Evolutionary conservation across 2,797 vertebrate genomes (phyloP), one percentile per base, ranked within the genome.

Genomic region (Artibeus jamaicensis): DNA sequence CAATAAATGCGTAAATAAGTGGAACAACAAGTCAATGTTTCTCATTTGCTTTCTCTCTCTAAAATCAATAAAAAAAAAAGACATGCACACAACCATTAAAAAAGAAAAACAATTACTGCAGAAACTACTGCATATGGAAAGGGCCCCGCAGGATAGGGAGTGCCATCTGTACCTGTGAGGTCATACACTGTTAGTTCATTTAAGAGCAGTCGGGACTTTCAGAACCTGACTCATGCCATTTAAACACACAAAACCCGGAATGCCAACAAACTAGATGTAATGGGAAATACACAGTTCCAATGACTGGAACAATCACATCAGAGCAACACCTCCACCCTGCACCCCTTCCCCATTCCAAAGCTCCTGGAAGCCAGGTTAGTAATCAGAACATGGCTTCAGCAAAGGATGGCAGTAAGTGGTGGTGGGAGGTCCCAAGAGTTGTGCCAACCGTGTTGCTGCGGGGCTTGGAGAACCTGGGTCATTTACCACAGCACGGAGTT

Each of bases 121-220:
- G 85, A 88, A 84, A 92, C 9, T n/a, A 73, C 8, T 86, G 68
- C 14, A 81, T 59, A 68, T 44, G 34, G 29, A 59, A 96, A 70
- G 32, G 26, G 55, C 37, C 82, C 86, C 57, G 37, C 39, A 50
- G 46, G n/a, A 18, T 55, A 67, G 53, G 34, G 15, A 32, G 9
- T 15, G 11, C 46, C 79, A 84, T 83, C 39, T 68, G 68, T 21
- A 73, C 18, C 81, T 81, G 62, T 89, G 79, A 87, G 87, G 81
- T 83, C 90, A 94, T 84, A 93, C n/a, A 32, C 11, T 50, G n/a
- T 84, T 81, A 89, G 55, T 84, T 96, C 94, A 96, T 93, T 50
- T 67, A 55, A 93, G 62, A 44, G 77, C 77, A 91, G 34, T 48
- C 62, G 94, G 62, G 79, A 57, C 59, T 76, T 90, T 86, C 37